Evolutionary conservation across 2,888 invertebrate species (phyloP), one percentile per base, ranked within the genome.

Genomic region (Ferrisia virgata): DNA sequence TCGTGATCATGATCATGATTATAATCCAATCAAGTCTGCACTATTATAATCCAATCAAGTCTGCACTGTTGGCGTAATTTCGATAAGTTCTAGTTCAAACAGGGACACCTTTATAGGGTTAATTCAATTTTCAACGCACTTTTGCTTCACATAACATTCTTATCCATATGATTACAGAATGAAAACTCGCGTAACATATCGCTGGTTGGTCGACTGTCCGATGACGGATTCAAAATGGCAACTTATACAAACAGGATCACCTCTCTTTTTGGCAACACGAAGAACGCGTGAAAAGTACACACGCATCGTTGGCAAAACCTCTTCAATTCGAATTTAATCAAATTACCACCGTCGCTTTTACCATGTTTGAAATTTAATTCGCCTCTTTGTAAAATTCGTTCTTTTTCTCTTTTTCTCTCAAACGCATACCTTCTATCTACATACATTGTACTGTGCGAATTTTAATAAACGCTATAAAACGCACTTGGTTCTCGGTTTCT

Each of bases 291-390:
- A 47, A 47, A n/a, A 18, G 47, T n/a, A 58, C 25, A 58, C 58
- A 64, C 58, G 58, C 28, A 25, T 64, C 53, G 25, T 25, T 28
- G 28, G 58, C 58, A 13, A 64, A 28, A 64, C 0, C 25, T n/a
- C 58, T 64, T 64, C 22, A 9, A 64, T 28, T 64, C 58, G 25
- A 72, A 72, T 72, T 72, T 72, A 72, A 72, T 72, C 72, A 36
- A 72, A 72, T 72, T 72, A 22, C 72, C 31, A 28, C 47, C 36
- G 36, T 18, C 47, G 47, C 47, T 47, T 64, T 72, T n/a, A 33
- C 33, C 31, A 72, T n/a, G 72, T 72, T 72, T 72, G 72, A 72
- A 72, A 72, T 72, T 72, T 72, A 72, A 72, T 72, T 72, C 72
- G 25, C 72, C 28, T 64, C 22, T 25, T 64, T 25, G 25, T 64